These are phyloP conservation scores for Ceratosolen solmsi DNA, from an alignment of 1,140 invertebrate species.

Conservation along the genomic window DNA sequence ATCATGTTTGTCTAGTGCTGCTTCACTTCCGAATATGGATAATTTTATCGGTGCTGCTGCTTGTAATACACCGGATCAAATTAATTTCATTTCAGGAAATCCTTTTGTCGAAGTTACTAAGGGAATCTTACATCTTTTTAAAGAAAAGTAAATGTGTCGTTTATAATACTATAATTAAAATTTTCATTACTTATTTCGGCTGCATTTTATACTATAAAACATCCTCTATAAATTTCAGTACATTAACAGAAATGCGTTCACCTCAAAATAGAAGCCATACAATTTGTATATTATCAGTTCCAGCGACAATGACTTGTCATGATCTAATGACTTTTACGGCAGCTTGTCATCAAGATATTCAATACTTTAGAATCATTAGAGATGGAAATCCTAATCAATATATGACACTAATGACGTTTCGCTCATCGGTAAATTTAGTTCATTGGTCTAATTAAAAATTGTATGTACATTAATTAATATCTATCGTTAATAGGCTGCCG, in stretches of 20 bases:
- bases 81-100: constrained; percentile 96
- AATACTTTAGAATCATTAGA: constrained; percentile 92
- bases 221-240: constrained; percentile 67
- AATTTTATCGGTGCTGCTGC: constrained; percentile 61
- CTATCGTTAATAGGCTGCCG: constrained; percentile 77
- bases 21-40: constrained; percentile 67
- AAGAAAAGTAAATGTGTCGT: constrained; percentile 85
- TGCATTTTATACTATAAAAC: not conserved
- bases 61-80: constrained; percentile 74
- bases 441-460: not conserved
- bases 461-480: no score
- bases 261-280: constrained; percentile 84
- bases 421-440: constrained; percentile 74
- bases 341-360: constrained; percentile 91
- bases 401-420: constrained; percentile 94
- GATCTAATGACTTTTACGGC: constrained; percentile 96
- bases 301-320: constrained; percentile 92
- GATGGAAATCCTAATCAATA: constrained; percentile 94
- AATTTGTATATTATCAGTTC: constrained; percentile 93
- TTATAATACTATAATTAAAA: constrained; percentile 12
- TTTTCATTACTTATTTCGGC: constrained; percentile 33
- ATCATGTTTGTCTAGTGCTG: constrained; percentile 63
- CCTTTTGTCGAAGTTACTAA: constrained; percentile 97
- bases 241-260: constrained; percentile 78
- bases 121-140: constrained; percentile 96